These are phyloP conservation scores for Acanthosepion esculentum DNA, from an alignment of 2,888 invertebrate genomes.

Conservation along the genomic window DNA sequence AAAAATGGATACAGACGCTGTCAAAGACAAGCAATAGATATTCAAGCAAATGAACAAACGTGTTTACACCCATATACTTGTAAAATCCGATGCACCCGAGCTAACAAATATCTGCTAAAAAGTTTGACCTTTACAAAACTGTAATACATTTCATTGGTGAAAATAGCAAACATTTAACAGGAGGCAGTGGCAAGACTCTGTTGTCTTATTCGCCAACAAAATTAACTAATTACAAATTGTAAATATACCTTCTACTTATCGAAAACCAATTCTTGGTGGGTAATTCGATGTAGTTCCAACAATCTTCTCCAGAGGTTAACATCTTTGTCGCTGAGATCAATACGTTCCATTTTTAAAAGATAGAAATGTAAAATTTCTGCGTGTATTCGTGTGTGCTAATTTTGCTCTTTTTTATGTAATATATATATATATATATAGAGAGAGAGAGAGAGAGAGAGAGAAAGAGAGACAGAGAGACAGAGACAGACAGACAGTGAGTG, in stretches of 20 bases:
- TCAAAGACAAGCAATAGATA: background rate
- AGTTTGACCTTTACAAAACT: background rate
- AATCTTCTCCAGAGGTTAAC: too few species aligned
- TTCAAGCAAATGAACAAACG: background rate
- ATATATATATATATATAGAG: background rate
- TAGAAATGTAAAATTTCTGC: too few species aligned
- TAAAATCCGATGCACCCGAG: background rate
- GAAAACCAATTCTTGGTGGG: background rate
- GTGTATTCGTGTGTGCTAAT: too few species aligned
- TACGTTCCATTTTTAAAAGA: too few species aligned
- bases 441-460: background rate
- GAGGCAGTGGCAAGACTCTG: background rate
- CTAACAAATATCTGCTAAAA: too few species aligned
- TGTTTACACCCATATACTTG: background rate
- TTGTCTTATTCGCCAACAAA: background rate
- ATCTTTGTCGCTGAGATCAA: too few species aligned
- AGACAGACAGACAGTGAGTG: background rate
- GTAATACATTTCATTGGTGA: background rate
- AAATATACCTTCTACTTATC: background rate
- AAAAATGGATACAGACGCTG: background rate
- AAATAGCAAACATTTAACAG: background rate
- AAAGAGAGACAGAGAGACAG: background rate
- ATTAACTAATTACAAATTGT: background rate
- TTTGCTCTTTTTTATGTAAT: too few species aligned
- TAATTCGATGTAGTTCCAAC: background rate